A percentile compares a stretch with the other conserved stretches of the same genome.
Conservation (phyloP, 2,888 invertebrate genomes). For the Eucriotettix oculatus region DNA sequence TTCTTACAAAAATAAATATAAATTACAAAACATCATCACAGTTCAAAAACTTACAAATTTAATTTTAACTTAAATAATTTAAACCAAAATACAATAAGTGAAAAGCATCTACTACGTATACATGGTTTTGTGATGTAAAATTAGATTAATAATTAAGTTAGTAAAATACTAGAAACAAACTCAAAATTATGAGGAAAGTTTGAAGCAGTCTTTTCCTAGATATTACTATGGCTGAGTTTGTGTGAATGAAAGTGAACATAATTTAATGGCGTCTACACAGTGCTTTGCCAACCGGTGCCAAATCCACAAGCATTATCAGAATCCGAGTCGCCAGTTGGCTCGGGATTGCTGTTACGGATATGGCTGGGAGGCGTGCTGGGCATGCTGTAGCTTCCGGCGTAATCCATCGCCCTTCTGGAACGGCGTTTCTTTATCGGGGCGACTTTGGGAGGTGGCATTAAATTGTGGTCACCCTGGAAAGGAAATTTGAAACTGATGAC, state of each 20-base stretch:
- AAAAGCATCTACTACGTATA: too few relatives aligned
- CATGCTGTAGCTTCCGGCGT: conserved; percentile 25
- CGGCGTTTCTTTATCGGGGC: conserved; percentile 50
- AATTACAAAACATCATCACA: too few relatives aligned
- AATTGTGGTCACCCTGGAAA: conserved; percentile 35
- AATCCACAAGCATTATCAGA: conserved; percentile 81
- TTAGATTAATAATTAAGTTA: too few relatives aligned
- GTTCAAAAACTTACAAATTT: too few relatives aligned
- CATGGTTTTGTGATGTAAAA: too few relatives aligned
- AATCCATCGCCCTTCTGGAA: conserved; percentile 38
- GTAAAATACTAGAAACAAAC: too few relatives aligned
- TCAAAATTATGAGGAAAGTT: too few relatives aligned
- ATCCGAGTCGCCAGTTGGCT: conserved; percentile 45
- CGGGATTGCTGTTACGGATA: conserved; percentile 22
- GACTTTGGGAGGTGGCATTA: conserved; percentile 62
- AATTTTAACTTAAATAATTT: too few relatives aligned
- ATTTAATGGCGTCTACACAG: background rate
- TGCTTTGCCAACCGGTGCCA: conserved; percentile 48
- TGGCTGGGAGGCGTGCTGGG: conserved; percentile 46
- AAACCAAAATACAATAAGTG: too few relatives aligned
- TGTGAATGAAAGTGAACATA: background rate
- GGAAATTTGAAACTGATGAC: background rate
- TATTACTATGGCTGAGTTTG: too few relatives aligned
- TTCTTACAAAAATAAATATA: too few relatives aligned
- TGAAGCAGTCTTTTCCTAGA: too few relatives aligned